Evolutionary conservation across 2,888 invertebrate genomes (phyloP), one percentile per base, ranked within the genome.

Genomic region (Acronicta psi): DNA sequence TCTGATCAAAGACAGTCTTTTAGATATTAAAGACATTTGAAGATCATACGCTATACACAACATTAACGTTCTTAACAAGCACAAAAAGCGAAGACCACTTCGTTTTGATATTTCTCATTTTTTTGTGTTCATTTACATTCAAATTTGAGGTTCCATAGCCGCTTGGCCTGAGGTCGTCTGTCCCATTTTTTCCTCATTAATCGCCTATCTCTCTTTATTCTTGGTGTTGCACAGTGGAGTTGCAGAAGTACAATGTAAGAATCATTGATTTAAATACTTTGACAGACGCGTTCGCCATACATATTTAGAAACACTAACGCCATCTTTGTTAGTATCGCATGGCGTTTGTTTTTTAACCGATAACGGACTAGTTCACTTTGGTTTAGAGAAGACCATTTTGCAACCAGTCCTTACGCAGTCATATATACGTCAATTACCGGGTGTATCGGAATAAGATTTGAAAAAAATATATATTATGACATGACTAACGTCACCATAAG

Each of bases 61-160:
- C 23, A 67, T 56, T 34, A 63, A 60, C 14, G 50, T 57, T 53
- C 60, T 59, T 71, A 63, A 74, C 40, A 51, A 59, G 45, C 16
- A 53, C 0, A 54, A 69, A 54, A 47, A 18, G 45, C 29, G 11
- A 29, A 29, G 42, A 37, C 13, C 18, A 42, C 38, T 10, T 59
- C 43, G 37, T 61, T 74, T 69, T 74, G 61, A 73, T 69, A 75
- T 74, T 74, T 71, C 71, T 66, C 59, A 75, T 72, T 75, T 72
- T 75, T 66, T 66, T 56, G 54, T 66, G 66, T 74, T 73, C 74
- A 73, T 77, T 70, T 70, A 63, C 67, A 77, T 77, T 76, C 61
- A 77, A 74, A 77, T 76, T 67, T 64, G 50, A 56, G 67, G 51
- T 60, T 66, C 64, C 59, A 74, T 75, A 70, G 69, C 76, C 68